Evolutionary conservation across 2,888 invertebrate genomes (phyloP).

Genomic region (Diloba caeruleocephala): DNA sequence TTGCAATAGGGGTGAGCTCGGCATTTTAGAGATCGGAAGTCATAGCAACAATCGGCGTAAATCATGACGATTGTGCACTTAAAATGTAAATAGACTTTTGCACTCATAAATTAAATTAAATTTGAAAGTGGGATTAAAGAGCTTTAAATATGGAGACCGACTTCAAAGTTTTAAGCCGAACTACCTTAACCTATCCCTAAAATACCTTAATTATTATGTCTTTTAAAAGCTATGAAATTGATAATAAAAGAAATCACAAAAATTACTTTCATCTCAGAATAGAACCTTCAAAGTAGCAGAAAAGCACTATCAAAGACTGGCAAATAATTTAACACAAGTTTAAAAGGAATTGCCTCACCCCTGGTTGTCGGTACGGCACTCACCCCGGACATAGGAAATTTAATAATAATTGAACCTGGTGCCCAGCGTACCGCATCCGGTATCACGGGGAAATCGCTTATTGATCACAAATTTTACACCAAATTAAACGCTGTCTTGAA

Average conservation of each 20-base stretch:
- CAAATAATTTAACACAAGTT: slow-evolving; percentile 41
- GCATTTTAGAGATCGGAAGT: slow-evolving; percentile 37
- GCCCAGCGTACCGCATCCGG: slow-evolving; percentile 81
- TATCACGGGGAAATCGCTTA: slow-evolving; percentile 80
- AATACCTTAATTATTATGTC: too few species aligned
- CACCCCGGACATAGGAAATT: slow-evolving; percentile 77
- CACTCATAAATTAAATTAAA: slow-evolving; percentile 30
- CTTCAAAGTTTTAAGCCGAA: too few species aligned
- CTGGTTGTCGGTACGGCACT: slow-evolving; percentile 45
- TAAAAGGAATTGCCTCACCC: slow-evolving; percentile 58
- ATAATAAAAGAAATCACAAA: too few species aligned
- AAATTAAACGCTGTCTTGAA: slow-evolving; percentile 37
- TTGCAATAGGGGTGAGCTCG: slow-evolving; percentile 51
- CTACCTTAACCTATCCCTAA: too few species aligned
- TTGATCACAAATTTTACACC: slow-evolving; percentile 75
- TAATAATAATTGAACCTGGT: slow-evolving; percentile 84
- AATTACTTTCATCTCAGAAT: neutral
- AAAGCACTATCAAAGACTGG: slow-evolving; percentile 18
- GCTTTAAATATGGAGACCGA: neutral
- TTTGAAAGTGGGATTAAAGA: slow-evolving; percentile 2
- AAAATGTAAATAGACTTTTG: slow-evolving; percentile 38
- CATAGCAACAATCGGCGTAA: slow-evolving; percentile 51
- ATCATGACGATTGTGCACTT: slow-evolving; percentile 53
- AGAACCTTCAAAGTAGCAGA: neutral
- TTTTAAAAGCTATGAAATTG: too few species aligned